A percentile compares a stretch with the other conserved stretches of the same genome.
These are phyloP conservation scores for Heliconius nattereri DNA, from an alignment of 1,140 invertebrate genomes.

Conservation along the genomic window DNA sequence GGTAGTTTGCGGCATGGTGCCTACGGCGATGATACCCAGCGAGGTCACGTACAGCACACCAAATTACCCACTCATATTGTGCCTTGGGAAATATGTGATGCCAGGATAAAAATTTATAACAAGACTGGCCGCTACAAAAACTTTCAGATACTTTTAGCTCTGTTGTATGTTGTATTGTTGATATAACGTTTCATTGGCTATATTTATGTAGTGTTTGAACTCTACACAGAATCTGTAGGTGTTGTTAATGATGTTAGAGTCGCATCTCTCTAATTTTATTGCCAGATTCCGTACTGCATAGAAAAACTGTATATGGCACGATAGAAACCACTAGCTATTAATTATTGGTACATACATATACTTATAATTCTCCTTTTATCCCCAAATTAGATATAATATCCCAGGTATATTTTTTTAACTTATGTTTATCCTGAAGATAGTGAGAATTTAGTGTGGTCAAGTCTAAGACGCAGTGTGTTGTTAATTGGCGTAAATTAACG, in stretches of 20 bases:
- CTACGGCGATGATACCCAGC: constrained; percentile 63
- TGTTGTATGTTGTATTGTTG: neutral
- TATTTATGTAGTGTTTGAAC: neutral
- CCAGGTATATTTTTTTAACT: no score
- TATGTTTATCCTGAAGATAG: no score
- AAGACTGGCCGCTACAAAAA: constrained; percentile 6
- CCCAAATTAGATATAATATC: no score
- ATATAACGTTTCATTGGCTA: neutral
- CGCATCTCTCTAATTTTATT: no score
- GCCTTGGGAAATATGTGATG: constrained; percentile 60
- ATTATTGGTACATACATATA: no score
- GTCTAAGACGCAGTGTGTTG: no score
- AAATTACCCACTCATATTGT: constrained; percentile 70
- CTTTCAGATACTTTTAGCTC: neutral
- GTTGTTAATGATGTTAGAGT: neutral
- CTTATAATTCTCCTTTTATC: no score
- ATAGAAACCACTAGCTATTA: no score
- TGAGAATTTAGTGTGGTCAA: no score
- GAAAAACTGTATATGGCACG: neutral
- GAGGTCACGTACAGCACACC: constrained; percentile 68
- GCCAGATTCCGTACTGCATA: neutral
- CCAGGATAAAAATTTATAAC: constrained; percentile 24
- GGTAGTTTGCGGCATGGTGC: constrained; percentile 33
- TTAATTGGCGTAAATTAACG: no score
- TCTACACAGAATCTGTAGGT: neutral